Conservation (phyloP, 2,888 invertebrate species). For the Platycheirus albimanus region DNA sequence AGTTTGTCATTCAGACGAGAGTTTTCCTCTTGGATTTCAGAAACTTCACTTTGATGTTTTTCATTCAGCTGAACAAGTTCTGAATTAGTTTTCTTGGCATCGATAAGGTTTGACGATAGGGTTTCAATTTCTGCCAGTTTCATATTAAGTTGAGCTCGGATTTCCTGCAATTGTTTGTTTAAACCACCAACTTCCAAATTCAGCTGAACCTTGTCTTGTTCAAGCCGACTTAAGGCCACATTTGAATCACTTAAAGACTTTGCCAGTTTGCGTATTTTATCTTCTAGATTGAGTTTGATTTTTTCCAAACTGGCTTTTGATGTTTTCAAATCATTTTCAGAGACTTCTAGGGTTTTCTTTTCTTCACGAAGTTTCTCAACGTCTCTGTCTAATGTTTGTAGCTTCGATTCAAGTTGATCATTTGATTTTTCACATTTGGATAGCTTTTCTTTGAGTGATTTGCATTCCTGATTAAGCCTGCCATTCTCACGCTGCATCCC, state of each 20-base stretch:
- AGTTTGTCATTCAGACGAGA: conserved; percentile 74
- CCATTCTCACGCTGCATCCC: conserved; percentile 74
- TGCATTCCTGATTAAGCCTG: conserved; percentile 72
- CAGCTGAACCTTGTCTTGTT: conserved; percentile 76
- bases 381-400: conserved; percentile 72
- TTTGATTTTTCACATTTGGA: conserved; percentile 69
- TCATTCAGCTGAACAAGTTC: conserved; percentile 67
- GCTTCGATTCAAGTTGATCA: conserved; percentile 74
- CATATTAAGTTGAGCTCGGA: conserved; percentile 53
- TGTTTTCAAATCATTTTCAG: conserved; percentile 75
- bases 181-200: conserved; percentile 78
- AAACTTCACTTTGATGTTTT: conserved; percentile 60
- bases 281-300: conserved; percentile 75
- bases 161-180: conserved; percentile 75
- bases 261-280: conserved; percentile 75
- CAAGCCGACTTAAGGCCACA: conserved; percentile 71
- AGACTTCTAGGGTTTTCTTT: conserved; percentile 74
- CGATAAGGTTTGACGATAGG: conserved; percentile 63
- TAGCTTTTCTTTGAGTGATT: conserved; percentile 75
- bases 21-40: conserved; percentile 72
- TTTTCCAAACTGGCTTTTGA: conserved; percentile 76
- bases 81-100: conserved; percentile 53
- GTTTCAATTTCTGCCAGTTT: conserved; percentile 61
- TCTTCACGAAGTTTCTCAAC: conserved; percentile 67
- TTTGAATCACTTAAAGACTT: conserved; percentile 59